Evolutionary conservation across 2,888 invertebrate species (phyloP).

Genomic region (Leptinotarsa haldemani): DNA sequence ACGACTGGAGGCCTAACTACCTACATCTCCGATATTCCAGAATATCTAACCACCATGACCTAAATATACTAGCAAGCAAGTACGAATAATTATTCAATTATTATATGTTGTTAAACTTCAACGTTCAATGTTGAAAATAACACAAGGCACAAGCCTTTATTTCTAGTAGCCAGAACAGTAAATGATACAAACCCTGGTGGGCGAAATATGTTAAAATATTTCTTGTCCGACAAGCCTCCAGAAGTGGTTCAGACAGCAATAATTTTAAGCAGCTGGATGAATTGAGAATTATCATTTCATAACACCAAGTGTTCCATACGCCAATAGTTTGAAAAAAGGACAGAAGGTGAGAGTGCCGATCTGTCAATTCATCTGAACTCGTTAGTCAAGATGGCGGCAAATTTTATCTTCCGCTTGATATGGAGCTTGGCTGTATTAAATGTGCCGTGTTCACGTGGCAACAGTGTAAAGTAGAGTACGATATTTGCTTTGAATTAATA

Average conservation of each 20-base stretch:
- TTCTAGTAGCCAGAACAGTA: no score
- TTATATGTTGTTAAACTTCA: no score
- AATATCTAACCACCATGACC: no score
- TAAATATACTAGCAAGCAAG: no score
- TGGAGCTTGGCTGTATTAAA: slow-evolving; percentile 20
- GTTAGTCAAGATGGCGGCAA: slow-evolving; percentile 34
- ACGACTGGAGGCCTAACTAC: no score
- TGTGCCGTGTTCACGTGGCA: slow-evolving; percentile 12
- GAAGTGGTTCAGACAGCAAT: not conserved
- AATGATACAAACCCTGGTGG: not conserved
- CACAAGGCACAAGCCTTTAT: no score
- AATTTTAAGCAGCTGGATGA: not conserved
- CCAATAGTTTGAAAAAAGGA: not conserved
- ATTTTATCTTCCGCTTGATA: slow-evolving; percentile 33
- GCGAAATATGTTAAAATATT: not conserved
- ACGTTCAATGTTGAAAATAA: no score
- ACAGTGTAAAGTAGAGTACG: not conserved
- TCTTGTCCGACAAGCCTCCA: not conserved
- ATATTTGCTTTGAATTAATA: slow-evolving; percentile 11
- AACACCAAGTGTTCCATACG: not conserved
- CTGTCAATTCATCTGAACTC: not conserved
- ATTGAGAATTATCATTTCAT: not conserved
- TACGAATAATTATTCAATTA: no score
- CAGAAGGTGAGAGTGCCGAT: not conserved
- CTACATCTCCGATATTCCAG: no score